Conservation (phyloP, 2,797 vertebrate species). For the Monodelphis domestica region DNA sequence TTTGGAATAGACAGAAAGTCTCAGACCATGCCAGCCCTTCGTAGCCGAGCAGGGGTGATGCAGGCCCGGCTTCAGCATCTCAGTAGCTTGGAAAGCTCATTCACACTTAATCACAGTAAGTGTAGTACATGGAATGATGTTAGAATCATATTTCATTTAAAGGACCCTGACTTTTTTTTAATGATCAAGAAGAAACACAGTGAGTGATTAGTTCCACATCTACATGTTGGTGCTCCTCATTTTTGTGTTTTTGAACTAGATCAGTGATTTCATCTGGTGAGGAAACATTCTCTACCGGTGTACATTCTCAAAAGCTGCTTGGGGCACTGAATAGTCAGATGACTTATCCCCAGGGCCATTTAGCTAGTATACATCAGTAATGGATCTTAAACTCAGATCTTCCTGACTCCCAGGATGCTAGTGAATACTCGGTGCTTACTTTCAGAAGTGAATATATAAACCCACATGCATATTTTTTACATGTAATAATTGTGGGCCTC, state of each 20-base stretch:
- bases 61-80: conserved; percentile 94
- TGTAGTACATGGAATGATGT: conserved; percentile 29
- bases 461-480: conserved; percentile 2
- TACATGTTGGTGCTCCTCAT: neutral
- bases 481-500: conserved; percentile 24
- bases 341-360: neutral
- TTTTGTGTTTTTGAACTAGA: conserved; percentile 10
- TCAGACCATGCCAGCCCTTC: conserved; percentile 95
- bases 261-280: conserved; percentile 26
- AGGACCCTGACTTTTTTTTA: conserved; percentile 26
- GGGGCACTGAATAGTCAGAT: neutral
- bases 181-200: neutral
- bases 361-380: neutral
- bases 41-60: conserved; percentile 90
- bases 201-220: conserved; percentile 5
- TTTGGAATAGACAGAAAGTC: conserved; percentile 92
- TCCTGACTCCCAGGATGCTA: neutral
- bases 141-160: conserved; percentile 7
- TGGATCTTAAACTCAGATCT: neutral
- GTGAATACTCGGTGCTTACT: neutral
- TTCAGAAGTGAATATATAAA: conserved; percentile 2
- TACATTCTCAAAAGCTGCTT: neutral
- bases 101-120: conserved; percentile 95
- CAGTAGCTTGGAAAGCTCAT: conserved; percentile 93
- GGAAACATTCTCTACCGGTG: neutral